These are phyloP conservation scores for Neotragus moschatus DNA, from an alignment of 2,113 vertebrate species.

Conservation along the genomic window DNA sequence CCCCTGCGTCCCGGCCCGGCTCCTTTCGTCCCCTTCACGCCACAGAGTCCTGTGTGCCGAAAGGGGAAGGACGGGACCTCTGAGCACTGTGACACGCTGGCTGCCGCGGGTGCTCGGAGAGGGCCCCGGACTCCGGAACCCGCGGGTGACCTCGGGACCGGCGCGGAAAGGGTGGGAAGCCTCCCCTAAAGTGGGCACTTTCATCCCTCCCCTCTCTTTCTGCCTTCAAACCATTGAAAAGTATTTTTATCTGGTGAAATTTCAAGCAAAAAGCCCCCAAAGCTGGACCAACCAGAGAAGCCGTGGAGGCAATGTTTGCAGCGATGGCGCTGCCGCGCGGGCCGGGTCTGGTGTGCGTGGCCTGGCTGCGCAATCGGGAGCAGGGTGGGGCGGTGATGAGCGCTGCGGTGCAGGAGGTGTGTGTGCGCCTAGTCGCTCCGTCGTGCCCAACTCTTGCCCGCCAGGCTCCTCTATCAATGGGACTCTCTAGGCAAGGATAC, in stretches of 20 bases:
- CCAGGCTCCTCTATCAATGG: neutral
- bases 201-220: neutral
- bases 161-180: neutral
- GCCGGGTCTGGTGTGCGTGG: rapidly evolving
- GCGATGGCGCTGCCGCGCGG: neutral
- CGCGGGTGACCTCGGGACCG: rapidly evolving
- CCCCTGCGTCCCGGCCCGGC: rapidly evolving
- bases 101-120: neutral
- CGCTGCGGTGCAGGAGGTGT: rapidly evolving
- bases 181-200: neutral
- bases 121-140: rapidly evolving
- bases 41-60: rapidly evolving
- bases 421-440: neutral
- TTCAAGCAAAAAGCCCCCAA: neutral
- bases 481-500: neutral
- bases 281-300: neutral
- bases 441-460: neutral
- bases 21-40: too few relatives aligned
- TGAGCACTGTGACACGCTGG: rapidly evolving
- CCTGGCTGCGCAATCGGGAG: rapidly evolving
- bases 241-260: neutral
- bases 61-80: neutral
- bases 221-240: neutral
- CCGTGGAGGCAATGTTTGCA: rapidly evolving
- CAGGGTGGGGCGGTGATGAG: neutral